phyloP scores from a whole-genome alignment of 2,113 vertebrate genomes.

The Edolisoma coerulescens region DNA sequence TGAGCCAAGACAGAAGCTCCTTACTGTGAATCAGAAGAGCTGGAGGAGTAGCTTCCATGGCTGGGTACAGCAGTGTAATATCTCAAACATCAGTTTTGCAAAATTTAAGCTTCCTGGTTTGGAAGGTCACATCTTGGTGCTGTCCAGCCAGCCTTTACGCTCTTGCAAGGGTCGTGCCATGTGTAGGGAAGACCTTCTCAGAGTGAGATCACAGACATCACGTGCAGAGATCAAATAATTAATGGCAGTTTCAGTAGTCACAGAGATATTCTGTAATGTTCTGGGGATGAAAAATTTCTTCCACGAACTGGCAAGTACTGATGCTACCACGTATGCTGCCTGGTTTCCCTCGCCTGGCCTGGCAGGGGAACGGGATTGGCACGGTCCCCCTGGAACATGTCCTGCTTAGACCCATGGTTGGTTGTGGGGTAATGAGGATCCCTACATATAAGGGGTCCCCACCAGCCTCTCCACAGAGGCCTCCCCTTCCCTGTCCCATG shows the following conservation, averaged over 20 bases:
- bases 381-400: not conserved
- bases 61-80: not conserved
- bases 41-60: not conserved
- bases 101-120: not conserved
- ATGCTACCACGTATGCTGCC: not conserved
- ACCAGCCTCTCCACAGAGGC: not conserved
- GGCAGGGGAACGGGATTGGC: not conserved
- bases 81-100: not conserved
- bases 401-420: not conserved
- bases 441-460: accelerated
- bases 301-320: not conserved
- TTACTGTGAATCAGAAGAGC: not conserved
- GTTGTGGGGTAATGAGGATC: not conserved
- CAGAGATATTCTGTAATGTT: not conserved
- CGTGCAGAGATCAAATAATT: not conserved
- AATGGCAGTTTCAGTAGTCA: not conserved
- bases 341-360: not conserved
- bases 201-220: not conserved
- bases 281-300: not conserved
- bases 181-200: not conserved
- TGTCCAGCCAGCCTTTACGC: not conserved
- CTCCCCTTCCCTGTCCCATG: not conserved
- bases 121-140: not conserved
- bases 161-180: accelerated
- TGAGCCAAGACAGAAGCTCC: not conserved